phyloP scores from a whole-genome alignment of 2,888 invertebrate species.

The Drosophila falleni region DNA sequence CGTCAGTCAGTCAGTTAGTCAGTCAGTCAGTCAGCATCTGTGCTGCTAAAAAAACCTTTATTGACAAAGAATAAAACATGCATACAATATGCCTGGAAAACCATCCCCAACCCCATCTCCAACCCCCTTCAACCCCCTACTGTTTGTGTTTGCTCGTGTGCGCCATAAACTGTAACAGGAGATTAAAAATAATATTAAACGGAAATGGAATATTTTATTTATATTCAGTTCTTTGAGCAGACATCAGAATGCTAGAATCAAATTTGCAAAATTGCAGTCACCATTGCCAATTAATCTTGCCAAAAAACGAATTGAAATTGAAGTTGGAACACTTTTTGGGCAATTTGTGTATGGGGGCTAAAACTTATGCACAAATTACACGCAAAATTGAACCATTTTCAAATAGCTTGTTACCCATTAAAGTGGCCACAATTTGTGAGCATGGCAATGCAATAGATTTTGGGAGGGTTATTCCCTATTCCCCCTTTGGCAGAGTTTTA shows the following conservation, averaged over 20 bases:
- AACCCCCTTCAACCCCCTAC: background rate
- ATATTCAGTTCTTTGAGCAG: slow-evolving; percentile 21
- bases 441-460: background rate
- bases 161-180: slow-evolving; percentile 67
- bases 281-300: slow-evolving; percentile 52
- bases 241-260: background rate
- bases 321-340: slow-evolving; percentile 25
- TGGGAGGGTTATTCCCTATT: background rate
- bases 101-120: too few relatives aligned
- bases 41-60: slow-evolving; percentile 55
- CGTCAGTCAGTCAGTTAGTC: slow-evolving; percentile 17
- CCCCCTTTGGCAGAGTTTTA: slow-evolving; percentile 18
- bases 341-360: slow-evolving; percentile 40
- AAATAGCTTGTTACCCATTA: slow-evolving; percentile 65
- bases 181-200: slow-evolving; percentile 78
- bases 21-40: slow-evolving; percentile 38
- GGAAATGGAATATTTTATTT: slow-evolving; percentile 75
- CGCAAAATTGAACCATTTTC: slow-evolving; percentile 65
- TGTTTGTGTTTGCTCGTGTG: slow-evolving; percentile 28
- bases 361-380: slow-evolving; percentile 56
- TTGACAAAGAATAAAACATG: slow-evolving; percentile 74
- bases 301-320: slow-evolving; percentile 23
- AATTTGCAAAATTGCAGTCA: slow-evolving; percentile 38
- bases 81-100: slow-evolving; percentile 34
- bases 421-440: slow-evolving; percentile 67